Evolutionary conservation across 2,888 invertebrate species (phyloP).

Genomic region (Petrolisthes cinctipes): DNA sequence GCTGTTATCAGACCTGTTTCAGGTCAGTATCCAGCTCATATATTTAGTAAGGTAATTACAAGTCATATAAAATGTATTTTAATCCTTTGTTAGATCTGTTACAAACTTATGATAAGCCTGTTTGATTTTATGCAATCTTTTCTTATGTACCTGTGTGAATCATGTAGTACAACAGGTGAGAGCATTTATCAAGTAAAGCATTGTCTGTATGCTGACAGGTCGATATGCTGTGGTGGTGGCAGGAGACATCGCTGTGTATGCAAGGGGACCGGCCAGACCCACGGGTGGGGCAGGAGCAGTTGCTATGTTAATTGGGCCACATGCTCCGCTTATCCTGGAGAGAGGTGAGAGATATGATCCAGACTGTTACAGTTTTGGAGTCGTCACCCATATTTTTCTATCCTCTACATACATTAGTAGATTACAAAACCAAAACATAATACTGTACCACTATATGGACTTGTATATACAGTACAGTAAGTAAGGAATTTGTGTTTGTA

Average conservation of each 20-base stretch:
- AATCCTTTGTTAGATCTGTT: too few species aligned
- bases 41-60: too few species aligned
- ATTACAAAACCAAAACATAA: too few species aligned
- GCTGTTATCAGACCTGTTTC: too few species aligned
- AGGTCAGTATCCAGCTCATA: too few species aligned
- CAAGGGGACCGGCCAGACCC: conserved; percentile 91
- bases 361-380: not conserved
- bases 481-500: not conserved
- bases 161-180: too few species aligned
- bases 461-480: too few species aligned
- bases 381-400: not conserved
- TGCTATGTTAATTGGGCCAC: conserved; percentile 94
- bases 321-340: conserved; percentile 93
- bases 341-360: conserved; percentile 71
- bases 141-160: too few species aligned
- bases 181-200: not conserved
- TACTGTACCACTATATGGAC: too few species aligned
- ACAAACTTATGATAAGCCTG: too few species aligned
- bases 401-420: not conserved
- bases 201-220: conserved; percentile 68
- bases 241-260: conserved; percentile 97
- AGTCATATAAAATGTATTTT: too few species aligned
- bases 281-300: conserved; percentile 98
- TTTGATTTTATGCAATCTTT: too few species aligned
- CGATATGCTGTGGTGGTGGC: conserved; percentile 90